Base-by-base conservation (phyloP, 2,888 invertebrate genomes). In the Imbricaverruca yamaguchii region DNA sequence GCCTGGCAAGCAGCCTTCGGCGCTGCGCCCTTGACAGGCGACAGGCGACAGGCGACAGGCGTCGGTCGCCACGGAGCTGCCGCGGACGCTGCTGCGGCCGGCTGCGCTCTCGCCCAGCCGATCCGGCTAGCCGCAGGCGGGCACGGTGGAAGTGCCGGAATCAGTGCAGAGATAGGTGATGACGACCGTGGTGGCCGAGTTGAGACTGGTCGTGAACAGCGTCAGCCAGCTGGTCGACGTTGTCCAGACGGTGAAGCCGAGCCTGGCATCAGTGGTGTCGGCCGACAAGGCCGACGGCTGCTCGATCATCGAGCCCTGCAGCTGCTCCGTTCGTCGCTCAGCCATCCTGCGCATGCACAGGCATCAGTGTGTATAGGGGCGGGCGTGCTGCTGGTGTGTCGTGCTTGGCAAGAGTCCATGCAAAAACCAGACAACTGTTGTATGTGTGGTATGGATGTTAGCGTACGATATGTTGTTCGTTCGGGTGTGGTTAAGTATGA, bases 231-330 rank as follows among this genome's bases (percentile, higher is more conserved):
- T 61, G 53, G 63, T 80, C 10, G 53, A 59, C 21, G 63, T 63
- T 10, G 61, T 80, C 63, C 55, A 80, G 21, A 80, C 55, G 63
- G 57, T 65, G 65, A 61, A 63, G 63, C 61, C 59, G 8, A 80
- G 63, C 57, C 59, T 25, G 15, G 21, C n/a, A 11, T 80, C 59
- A 9, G 23, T 8, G 25, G 39, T 15, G 25, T 59, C 21, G 74
- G 15, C n/a, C 55, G 55, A 23, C 53, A 12, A 55, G 21, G 25
- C n/a, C 23, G 15, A 10, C n/a, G 12, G 21, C 23, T 80, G 18
- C 56, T 67, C 67, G 10, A 21, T 8, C 21, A 74, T 53, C 21
- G 74, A 74, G 55, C 74, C 74, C 55, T 53, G 74, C 55, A 74
- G 74, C 74, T 55, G 74, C 21, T 13, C 74, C 74, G 55, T 21